Evolutionary conservation across 2,888 invertebrate genomes (phyloP), one percentile per base, ranked within the genome.

Genomic region (Margaritifera margaritifera): DNA sequence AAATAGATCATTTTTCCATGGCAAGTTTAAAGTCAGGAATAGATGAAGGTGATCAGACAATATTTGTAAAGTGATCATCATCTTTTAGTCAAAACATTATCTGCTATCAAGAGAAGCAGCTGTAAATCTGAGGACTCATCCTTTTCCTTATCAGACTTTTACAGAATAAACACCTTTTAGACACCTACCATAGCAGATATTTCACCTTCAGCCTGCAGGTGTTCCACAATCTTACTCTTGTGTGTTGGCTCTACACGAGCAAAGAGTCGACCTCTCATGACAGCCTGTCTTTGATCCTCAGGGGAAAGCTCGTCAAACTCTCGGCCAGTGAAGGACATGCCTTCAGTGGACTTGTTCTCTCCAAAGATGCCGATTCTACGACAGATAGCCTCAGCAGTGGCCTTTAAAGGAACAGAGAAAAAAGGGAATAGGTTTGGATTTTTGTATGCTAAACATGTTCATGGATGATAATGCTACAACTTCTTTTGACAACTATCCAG

Each of bases 371-470:
- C 99, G 91, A 99, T 99, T 91, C 99, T 95, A 86, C 99, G 94
- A 93, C 99, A 99, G 91, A 99, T 99, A 87, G 99, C 99, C 92
- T 99, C 99, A 90, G 99, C 99, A 76, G 99, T 99, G 81, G 97
- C 94, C 91, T 86, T 64, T 31, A 59, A n/a, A 50, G 58, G 53
- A n/a, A 62, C n/a, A 20, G 58, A 27, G 61, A n/a, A 60, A 60
- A 25, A 27, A 59, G 42, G 11, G 11, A 42, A 42, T 11, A 42
- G 1, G 11, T 42, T 42, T 31, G 1, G 22, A 8, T 56, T 51
- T 22, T 8, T 22, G 4, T 11, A n/a, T 50, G 24, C 20, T 11
- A 55, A 55, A 22, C 18, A 1, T 18, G 8, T 24, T 15, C 3
- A 19, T 4, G 11, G 56, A 55, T 22, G 22, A 55, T n/a, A n/a